A percentile compares a stretch with the other conserved stretches of the same genome.
phyloP scores from a whole-genome alignment of 2,113 vertebrate species.

The Rhizomys pruinosus region DNA sequence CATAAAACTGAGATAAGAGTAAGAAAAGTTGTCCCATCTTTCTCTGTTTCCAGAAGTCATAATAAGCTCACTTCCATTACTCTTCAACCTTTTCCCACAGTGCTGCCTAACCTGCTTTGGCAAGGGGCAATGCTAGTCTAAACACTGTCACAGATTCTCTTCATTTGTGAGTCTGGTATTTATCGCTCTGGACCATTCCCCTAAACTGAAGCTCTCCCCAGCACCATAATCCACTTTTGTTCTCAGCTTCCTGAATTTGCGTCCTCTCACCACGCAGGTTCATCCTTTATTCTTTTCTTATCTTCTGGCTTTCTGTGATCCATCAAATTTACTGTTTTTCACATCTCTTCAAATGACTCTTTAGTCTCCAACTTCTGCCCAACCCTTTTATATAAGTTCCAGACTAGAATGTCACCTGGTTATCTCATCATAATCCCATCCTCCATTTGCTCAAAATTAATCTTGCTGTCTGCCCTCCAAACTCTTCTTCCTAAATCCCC shows the following conservation, averaged over 20 bases:
- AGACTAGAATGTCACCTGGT: background rate
- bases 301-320: background rate
- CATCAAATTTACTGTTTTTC: background rate
- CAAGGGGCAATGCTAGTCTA: background rate
- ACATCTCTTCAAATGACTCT: background rate
- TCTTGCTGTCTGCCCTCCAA: background rate
- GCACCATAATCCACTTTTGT: background rate
- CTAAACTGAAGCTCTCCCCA: background rate
- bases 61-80: background rate
- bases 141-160: background rate
- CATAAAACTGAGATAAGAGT: too few relatives aligned
- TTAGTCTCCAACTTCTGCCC: background rate
- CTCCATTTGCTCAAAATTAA: background rate
- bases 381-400: background rate
- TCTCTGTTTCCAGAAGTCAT: background rate
- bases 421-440: background rate
- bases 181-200: background rate
- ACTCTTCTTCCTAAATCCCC: background rate
- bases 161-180: background rate
- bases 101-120: background rate
- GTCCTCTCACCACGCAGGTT: too few relatives aligned
- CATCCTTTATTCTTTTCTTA: background rate
- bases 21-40: background rate
- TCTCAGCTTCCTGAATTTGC: background rate
- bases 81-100: background rate